These are phyloP conservation scores for Elaphurus davidianus DNA, from an alignment of 2,113 vertebrate species.

Conservation along the genomic window DNA sequence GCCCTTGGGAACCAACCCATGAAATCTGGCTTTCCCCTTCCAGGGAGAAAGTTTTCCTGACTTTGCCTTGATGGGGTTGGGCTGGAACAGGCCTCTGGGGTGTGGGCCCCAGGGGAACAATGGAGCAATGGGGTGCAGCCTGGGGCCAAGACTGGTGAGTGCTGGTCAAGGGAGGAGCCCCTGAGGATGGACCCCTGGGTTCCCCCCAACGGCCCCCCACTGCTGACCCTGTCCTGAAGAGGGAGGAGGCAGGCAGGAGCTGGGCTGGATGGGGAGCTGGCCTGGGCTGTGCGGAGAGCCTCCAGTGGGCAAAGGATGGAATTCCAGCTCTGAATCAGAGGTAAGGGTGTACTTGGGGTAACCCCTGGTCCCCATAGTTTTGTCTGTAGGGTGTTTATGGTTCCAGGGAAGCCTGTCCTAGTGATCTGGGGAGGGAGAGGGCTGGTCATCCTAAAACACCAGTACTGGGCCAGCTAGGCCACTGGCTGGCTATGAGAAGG, in stretches of 20 bases:
- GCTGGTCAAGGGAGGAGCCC: background rate
- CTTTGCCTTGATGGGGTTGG: background rate
- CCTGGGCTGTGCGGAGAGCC: background rate
- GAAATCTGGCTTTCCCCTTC: background rate
- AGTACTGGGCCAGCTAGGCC: background rate
- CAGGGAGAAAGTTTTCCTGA: no score
- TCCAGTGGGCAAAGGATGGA: no score
- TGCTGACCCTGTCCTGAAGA: background rate
- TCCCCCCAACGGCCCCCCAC: background rate
- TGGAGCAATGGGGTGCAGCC: fast-evolving
- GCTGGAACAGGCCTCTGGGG: background rate
- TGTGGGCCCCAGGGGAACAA: background rate
- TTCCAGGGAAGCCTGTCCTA: background rate
- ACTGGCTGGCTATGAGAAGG: background rate
- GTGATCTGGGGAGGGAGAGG: background rate
- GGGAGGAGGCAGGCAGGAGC: background rate
- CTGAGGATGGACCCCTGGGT: background rate
- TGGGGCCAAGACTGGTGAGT: fast-evolving
- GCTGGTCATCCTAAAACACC: background rate
- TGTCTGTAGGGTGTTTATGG: background rate
- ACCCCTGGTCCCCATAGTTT: background rate
- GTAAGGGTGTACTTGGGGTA: background rate
- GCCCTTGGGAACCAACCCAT: background rate
- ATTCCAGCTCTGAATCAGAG: background rate
- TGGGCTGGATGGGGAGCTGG: background rate